Evolutionary conservation across 1,140 invertebrate genomes (phyloP).

Genomic region (Phocides pigmalion): DNA sequence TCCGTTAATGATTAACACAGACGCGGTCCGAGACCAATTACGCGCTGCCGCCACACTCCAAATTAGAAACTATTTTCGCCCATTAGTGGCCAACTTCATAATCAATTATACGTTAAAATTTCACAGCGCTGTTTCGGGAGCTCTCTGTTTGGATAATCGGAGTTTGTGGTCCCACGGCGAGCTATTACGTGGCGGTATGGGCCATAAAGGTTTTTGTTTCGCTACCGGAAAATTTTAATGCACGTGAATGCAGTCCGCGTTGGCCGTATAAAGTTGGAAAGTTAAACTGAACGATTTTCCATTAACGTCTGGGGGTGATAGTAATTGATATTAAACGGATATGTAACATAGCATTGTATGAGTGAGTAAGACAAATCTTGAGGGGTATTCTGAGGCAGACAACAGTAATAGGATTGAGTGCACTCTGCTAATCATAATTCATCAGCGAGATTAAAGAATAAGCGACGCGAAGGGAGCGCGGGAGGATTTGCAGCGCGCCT

Average conservation of each 20-base stretch:
- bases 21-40: slow-evolving; percentile 77
- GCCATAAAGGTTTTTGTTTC: slow-evolving; percentile 77
- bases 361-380: slow-evolving; percentile 53
- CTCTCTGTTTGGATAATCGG: slow-evolving; percentile 78
- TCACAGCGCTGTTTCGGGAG: slow-evolving; percentile 75
- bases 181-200: slow-evolving; percentile 68
- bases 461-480: slow-evolving; percentile 56
- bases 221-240: slow-evolving; percentile 74
- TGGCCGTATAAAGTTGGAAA: slow-evolving; percentile 46
- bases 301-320: slow-evolving; percentile 10
- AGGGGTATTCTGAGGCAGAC: slow-evolving; percentile 58
- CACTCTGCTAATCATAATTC: slow-evolving; percentile 82
- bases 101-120: slow-evolving; percentile 83
- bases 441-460: slow-evolving; percentile 82
- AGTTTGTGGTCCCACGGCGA: slow-evolving; percentile 81
- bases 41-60: slow-evolving; percentile 66
- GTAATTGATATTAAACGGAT: slow-evolving; percentile 19
- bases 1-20: slow-evolving; percentile 76
- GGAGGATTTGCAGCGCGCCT: slow-evolving; percentile 29
- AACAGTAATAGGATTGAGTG: slow-evolving; percentile 77
- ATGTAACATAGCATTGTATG: slow-evolving; percentile 10
- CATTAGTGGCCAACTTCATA: slow-evolving; percentile 83
- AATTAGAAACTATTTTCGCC: slow-evolving; percentile 83
- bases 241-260: slow-evolving; percentile 60
- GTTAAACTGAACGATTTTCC: slow-evolving; percentile 24